Evolutionary conservation across 1,140 invertebrate genomes (phyloP), one percentile per base, ranked within the genome.

Genomic region (Musca domestica): DNA sequence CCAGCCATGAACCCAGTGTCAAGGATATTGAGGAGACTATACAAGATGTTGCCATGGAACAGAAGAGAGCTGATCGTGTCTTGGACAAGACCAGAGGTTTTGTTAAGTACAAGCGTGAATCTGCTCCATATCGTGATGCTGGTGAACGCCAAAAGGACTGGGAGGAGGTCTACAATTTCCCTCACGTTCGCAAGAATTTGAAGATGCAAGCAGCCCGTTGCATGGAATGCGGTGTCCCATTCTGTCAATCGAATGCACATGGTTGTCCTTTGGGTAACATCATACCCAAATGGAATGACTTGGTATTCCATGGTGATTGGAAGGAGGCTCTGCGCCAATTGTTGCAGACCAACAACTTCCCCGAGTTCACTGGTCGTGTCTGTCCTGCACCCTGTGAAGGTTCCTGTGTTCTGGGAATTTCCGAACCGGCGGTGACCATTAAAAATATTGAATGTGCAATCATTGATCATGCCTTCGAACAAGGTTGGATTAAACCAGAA

Each of bases 141-240:
- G 90, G 91, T 49, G 90, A 92, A 67, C 87, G 98, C 3, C 76
- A 94, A 61, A 90, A 95, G 69, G 96, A 99, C 81, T 99, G 96
- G 96, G 89, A 96, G 71, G 98, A 99, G 85, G 95, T 98, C 72
- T 98, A 96, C 82, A 92, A 97, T 80, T 92, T 93, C 74, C 83
- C 86, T 54, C 87, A 90, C 72, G 94, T 99, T 9, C 87, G 93
- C 3, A 94, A 95, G 77, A 94, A 94, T 34, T 84, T 99, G 12
- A 87, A 91, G 56, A 87, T 91, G 1, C 97, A 99, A 83, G 96
- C 97, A 12, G 96, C 97, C 0, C 87, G 96, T 14, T 99, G 98
- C 83, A 99, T 99, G 98, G 97, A 99, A 74, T 99, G 98, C 84
- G 98, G 98, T 23, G 95, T 99, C 23, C 98, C 98, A 9, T 99